Conservation (phyloP, 2,797 vertebrate species). For the Semaprochilodus insignis region DNA sequence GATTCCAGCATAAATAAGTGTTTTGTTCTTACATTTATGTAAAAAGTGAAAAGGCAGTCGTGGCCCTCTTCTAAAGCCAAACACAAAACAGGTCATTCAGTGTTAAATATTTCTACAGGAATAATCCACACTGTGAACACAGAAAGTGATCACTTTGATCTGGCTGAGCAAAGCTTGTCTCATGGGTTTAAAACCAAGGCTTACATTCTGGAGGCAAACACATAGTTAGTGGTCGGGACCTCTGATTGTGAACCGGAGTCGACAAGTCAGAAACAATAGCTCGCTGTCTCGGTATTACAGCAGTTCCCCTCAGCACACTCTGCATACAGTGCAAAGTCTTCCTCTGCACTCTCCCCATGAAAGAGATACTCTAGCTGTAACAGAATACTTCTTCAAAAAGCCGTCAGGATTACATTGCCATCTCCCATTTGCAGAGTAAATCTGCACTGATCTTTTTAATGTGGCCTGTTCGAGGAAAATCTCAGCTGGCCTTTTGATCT, state of each 20-base stretch:
- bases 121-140: constrained; percentile 12
- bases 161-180: constrained; percentile 23
- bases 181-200: constrained; percentile 20
- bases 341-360: constrained; percentile 17
- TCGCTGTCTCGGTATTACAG: constrained; percentile 6
- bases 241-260: constrained; percentile 37
- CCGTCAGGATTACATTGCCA: constrained; percentile 42
- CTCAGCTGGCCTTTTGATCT: constrained; percentile 47
- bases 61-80: background rate
- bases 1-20: constrained; percentile 48
- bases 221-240: constrained; percentile 42
- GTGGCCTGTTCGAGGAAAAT: constrained; percentile 20
- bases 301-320: constrained; percentile 35
- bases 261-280: constrained; percentile 46
- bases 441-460: constrained; percentile 41
- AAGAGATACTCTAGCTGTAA: constrained; percentile 27
- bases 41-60: background rate
- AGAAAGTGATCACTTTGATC: constrained; percentile 25
- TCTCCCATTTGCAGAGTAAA: constrained; percentile 32
- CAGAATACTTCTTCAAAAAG: constrained; percentile 39
- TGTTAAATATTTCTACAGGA: background rate
- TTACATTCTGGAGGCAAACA: constrained; percentile 41
- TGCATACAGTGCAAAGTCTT: constrained; percentile 17
- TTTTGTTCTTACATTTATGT: constrained; percentile 25
- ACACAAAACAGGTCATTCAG: constrained; percentile 19